A percentile compares a stretch with the other conserved stretches of the same genome.
Conservation (phyloP, 2,888 invertebrate genomes). For the Papilio elwesi region DNA sequence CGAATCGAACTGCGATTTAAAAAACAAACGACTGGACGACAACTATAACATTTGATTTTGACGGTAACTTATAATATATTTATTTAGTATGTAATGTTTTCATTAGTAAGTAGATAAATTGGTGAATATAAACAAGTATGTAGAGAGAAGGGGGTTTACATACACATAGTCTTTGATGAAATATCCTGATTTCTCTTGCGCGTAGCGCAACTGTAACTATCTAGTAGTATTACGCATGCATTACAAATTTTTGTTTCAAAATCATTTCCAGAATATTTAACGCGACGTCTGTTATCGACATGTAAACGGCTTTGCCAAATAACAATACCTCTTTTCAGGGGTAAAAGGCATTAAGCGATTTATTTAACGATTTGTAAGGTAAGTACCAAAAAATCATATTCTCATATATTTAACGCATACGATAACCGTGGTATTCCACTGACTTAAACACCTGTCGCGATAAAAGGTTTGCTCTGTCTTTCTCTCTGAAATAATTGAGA, state of each 20-base stretch:
- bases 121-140: neutral
- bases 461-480: too few species aligned
- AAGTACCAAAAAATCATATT: neutral
- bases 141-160: slow-evolving; percentile 28
- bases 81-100: neutral
- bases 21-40: slow-evolving; percentile 27
- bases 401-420: neutral
- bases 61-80: slow-evolving; percentile 28
- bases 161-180: slow-evolving; percentile 47
- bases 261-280: slow-evolving; percentile 15
- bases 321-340: slow-evolving; percentile 35
- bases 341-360: slow-evolving; percentile 35
- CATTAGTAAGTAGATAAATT: slow-evolving; percentile 2
- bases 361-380: slow-evolving; percentile 1
- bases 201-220: slow-evolving; percentile 63
- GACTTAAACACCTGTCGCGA: too few species aligned
- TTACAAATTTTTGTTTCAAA: slow-evolving; percentile 42
- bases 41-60: slow-evolving; percentile 2
- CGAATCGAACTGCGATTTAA: slow-evolving; percentile 21
- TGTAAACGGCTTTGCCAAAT: slow-evolving; percentile 39
- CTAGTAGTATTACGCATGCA: slow-evolving; percentile 44
- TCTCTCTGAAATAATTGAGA: too few species aligned
- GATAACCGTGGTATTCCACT: neutral
- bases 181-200: slow-evolving; percentile 64
- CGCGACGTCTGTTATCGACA: slow-evolving; percentile 34